Evolutionary conservation across 2,113 vertebrate species (phyloP).

Genomic region (Alaudala cheleensis): DNA sequence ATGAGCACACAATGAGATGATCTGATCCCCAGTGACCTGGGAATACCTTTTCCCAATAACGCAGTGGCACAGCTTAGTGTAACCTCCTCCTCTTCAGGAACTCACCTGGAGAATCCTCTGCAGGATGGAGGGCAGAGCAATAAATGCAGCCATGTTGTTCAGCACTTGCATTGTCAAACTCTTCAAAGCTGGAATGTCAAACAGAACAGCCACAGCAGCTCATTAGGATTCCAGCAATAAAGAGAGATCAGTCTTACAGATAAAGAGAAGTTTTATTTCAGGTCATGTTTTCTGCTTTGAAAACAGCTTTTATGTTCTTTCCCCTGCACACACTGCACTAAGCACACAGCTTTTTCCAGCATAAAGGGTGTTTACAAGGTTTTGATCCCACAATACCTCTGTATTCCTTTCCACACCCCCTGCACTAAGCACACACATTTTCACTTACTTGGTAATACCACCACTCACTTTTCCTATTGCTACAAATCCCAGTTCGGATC

Average conservation of each 20-base stretch:
- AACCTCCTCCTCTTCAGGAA: background rate
- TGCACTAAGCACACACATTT: background rate
- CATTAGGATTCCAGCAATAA: background rate
- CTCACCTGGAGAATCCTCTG: conserved; percentile 93
- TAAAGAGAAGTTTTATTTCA: background rate
- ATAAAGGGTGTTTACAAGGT: background rate
- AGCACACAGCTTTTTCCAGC: background rate
- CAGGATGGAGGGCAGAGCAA: conserved; percentile 91
- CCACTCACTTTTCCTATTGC: background rate
- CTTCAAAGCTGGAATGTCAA: conserved; percentile 84
- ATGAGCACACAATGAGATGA: background rate
- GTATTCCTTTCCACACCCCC: background rate
- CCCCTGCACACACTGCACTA: background rate
- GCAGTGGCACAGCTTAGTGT: background rate
- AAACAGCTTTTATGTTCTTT: background rate
- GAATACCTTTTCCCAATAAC: background rate
- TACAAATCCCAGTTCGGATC: background rate
- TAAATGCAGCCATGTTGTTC: conserved; percentile 94
- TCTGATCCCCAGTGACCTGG: background rate
- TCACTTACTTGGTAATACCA: background rate
- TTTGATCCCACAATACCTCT: background rate
- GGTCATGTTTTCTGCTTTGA: background rate
- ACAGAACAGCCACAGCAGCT: background rate
- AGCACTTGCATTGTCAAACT: conserved; percentile 94
- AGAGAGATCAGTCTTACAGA: background rate